Evolutionary conservation across 2,888 invertebrate genomes (phyloP).

Genomic region (Nebria brevicollis): DNA sequence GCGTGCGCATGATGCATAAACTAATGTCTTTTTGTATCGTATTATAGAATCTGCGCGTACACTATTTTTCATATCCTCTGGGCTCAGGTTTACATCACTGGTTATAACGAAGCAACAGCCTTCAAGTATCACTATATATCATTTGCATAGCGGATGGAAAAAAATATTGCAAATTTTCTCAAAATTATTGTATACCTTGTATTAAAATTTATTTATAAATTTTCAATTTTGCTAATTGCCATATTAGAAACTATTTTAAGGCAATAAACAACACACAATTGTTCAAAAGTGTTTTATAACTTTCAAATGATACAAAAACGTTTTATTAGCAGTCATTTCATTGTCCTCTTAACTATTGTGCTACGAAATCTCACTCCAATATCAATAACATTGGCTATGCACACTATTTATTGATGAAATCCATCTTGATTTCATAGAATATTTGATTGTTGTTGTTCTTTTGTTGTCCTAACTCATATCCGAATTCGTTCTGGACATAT

Average conservation of each 20-base stretch:
- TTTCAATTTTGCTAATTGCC: background rate
- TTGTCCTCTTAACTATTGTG: too few species aligned
- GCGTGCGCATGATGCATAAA: background rate
- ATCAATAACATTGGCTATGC: too few species aligned
- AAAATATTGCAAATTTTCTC: background rate
- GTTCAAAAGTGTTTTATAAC: too few species aligned
- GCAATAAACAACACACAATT: too few species aligned
- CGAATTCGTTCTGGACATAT: conserved; percentile 10
- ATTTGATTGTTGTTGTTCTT: too few species aligned
- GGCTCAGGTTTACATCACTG: conserved; percentile 5
- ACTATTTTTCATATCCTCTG: conserved; percentile 38
- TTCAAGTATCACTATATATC: background rate
- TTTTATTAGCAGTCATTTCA: too few species aligned
- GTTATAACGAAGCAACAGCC: conserved; percentile 18
- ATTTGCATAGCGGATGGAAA: background rate
- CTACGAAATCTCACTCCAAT: too few species aligned
- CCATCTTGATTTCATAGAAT: too few species aligned
- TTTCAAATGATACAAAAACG: too few species aligned
- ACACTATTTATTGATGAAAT: too few species aligned
- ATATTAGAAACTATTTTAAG: too few species aligned
- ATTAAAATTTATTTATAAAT: background rate
- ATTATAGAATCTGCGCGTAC: conserved; percentile 26
- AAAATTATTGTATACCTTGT: background rate
- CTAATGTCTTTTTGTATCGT: conserved; percentile 18
- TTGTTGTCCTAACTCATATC: background rate